Conservation (phyloP, 2,113 vertebrate genomes). For the Lagopus muta region DNA sequence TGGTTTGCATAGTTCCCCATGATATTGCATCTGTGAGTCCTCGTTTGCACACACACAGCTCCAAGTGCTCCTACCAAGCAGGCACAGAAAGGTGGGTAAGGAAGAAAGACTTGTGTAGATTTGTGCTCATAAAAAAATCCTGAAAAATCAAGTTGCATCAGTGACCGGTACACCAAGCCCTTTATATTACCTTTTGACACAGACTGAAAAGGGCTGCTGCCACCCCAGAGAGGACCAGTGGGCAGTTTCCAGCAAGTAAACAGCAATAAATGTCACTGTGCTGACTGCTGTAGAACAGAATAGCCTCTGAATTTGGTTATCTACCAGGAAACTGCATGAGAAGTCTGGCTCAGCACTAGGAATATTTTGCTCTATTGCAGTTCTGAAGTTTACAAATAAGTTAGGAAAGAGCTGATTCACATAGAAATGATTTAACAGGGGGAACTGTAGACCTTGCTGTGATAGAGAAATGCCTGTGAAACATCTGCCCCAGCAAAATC, state of each 20-base stretch:
- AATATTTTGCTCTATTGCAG: slow-evolving; percentile 6
- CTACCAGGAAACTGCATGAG: not conserved
- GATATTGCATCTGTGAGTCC: not conserved
- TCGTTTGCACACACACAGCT: not conserved
- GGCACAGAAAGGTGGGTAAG: not conserved
- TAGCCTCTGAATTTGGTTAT: not conserved
- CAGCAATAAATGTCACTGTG: rapidly evolving
- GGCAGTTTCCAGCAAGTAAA: not conserved
- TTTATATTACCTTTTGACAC: not conserved
- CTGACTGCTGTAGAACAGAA: not conserved
- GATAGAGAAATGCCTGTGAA: not conserved
- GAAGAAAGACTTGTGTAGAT: not conserved
- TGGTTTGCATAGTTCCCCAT: slow-evolving; percentile 12
- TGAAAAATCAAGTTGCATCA: not conserved
- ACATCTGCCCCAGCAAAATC: not conserved
- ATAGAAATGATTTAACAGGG: not conserved
- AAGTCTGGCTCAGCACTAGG: not conserved
- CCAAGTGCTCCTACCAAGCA: not conserved
- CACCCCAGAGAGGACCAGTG: not conserved
- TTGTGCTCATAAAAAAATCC: not conserved
- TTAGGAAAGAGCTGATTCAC: slow-evolving; percentile 38
- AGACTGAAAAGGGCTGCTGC: not conserved
- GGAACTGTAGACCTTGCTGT: not conserved
- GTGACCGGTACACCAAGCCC: not conserved
- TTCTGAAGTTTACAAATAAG: not conserved